Evolutionary conservation across 2,888 invertebrate species (phyloP).

Genomic region (Eretmocerus hayati): DNA sequence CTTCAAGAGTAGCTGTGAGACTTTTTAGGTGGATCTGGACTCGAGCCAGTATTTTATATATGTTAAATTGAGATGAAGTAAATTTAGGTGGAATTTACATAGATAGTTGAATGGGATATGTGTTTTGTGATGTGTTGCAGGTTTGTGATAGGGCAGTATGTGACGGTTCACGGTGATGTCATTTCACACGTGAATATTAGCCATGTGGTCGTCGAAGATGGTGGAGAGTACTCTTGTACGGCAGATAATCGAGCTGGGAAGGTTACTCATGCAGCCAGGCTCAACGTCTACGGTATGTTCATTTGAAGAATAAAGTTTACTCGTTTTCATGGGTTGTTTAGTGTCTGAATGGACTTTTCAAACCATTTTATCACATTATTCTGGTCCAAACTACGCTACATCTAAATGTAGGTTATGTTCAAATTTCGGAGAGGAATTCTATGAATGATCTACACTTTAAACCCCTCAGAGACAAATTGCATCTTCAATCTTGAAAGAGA

Average conservation of each 20-base stretch:
- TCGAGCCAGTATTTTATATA: too few relatives aligned
- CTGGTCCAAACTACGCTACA: not conserved
- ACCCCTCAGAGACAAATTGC: too few relatives aligned
- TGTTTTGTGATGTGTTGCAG: conserved; percentile 51
- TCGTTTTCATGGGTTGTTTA: too few relatives aligned
- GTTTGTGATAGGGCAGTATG: conserved; percentile 71
- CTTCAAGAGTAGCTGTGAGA: too few relatives aligned
- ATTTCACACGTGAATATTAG: conserved; percentile 79
- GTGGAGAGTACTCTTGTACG: conserved; percentile 71
- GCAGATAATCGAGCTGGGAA: conserved; percentile 71
- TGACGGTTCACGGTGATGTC: conserved; percentile 71
- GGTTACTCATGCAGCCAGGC: conserved; percentile 64
- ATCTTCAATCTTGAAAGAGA: too few relatives aligned
- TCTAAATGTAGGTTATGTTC: not conserved
- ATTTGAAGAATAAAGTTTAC: not conserved
- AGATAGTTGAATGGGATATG: too few relatives aligned
- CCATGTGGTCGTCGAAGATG: conserved; percentile 71
- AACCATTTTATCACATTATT: not conserved
- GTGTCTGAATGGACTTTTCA: not conserved
- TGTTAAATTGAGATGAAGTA: too few relatives aligned
- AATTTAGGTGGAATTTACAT: too few relatives aligned
- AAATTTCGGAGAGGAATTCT: not conserved
- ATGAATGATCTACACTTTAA: too few relatives aligned
- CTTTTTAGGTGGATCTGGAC: too few relatives aligned
- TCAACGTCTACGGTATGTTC: conserved; percentile 70